A percentile compares a stretch with the other conserved stretches of the same genome.
Evolutionary conservation across 2,113 vertebrate genomes (phyloP).

Genomic region (Tursiops truncatus): DNA sequence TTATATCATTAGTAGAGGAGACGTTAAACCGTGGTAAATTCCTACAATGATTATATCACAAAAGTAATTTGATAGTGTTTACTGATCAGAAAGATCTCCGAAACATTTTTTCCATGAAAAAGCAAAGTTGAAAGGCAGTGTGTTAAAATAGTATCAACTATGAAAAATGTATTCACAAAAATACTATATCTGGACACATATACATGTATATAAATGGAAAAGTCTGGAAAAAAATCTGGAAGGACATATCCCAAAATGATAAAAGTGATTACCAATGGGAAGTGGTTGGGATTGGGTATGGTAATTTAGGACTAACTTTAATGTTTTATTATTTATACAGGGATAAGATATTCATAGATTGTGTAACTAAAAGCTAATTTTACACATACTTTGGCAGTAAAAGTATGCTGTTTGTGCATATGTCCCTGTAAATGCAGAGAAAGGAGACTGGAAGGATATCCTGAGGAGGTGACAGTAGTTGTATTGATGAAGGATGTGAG

Average conservation of each 20-base stretch:
- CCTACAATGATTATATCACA: neutral
- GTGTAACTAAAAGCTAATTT: neutral
- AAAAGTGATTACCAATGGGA: neutral
- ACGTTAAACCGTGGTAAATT: neutral
- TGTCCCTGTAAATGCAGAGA: neutral
- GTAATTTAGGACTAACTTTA: neutral
- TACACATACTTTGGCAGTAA: neutral
- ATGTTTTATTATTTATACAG: neutral
- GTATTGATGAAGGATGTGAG: neutral
- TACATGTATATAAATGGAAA: neutral
- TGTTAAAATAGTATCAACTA: constrained; percentile 9
- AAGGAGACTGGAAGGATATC: neutral
- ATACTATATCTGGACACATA: neutral
- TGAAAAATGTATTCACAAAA: constrained; percentile 19
- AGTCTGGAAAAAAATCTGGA: neutral
- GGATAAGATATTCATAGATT: neutral
- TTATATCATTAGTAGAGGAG: neutral
- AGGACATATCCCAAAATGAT: neutral
- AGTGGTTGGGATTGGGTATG: neutral
- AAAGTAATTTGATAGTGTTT: constrained; percentile 1
- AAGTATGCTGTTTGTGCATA: neutral
- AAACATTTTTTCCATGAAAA: neutral
- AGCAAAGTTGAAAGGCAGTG: neutral
- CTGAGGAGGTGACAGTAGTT: neutral
- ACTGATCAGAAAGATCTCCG: neutral